Conservation (phyloP, 1,140 invertebrate genomes). For the Cepaea nemoralis region DNA sequence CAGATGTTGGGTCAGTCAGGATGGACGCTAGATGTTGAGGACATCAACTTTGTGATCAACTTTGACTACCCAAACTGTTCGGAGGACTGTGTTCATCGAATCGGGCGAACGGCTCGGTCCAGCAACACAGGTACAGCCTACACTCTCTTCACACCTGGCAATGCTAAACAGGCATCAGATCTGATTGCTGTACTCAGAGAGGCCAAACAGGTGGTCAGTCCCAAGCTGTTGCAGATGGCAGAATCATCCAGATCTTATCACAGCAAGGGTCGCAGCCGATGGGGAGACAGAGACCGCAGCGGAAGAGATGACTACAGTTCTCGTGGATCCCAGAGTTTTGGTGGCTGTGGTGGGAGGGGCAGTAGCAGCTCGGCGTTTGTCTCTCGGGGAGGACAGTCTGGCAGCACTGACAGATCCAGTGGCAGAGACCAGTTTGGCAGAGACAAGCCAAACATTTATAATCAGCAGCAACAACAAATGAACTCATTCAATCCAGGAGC, state of each 20-base stretch:
- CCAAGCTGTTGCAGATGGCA: constrained; percentile 66
- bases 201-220: constrained; percentile 90
- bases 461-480: too few relatives aligned
- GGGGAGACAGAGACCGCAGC: too few relatives aligned
- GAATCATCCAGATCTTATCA: constrained; percentile 54
- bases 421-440: too few relatives aligned
- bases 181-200: constrained; percentile 91
- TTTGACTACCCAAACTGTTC: constrained; percentile 98
- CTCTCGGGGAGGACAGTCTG: too few relatives aligned
- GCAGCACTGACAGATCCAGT: too few relatives aligned
- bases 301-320: too few relatives aligned
- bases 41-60: constrained; percentile 99
- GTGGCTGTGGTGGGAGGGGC: too few relatives aligned
- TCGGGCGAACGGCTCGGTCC: constrained; percentile 94
- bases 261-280: constrained; percentile 60
- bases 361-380: too few relatives aligned
- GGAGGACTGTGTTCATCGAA: constrained; percentile 99
- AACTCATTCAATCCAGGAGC: too few relatives aligned
- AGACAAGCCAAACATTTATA: too few relatives aligned
- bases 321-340: too few relatives aligned
- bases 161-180: constrained; percentile 91
- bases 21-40: constrained; percentile 99
- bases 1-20: too few relatives aligned
- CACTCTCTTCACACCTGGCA: constrained; percentile 95
- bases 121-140: constrained; percentile 95